Base-by-base conservation (phyloP, 2,113 vertebrate species). In the Aptenodytes patagonicus region DNA sequence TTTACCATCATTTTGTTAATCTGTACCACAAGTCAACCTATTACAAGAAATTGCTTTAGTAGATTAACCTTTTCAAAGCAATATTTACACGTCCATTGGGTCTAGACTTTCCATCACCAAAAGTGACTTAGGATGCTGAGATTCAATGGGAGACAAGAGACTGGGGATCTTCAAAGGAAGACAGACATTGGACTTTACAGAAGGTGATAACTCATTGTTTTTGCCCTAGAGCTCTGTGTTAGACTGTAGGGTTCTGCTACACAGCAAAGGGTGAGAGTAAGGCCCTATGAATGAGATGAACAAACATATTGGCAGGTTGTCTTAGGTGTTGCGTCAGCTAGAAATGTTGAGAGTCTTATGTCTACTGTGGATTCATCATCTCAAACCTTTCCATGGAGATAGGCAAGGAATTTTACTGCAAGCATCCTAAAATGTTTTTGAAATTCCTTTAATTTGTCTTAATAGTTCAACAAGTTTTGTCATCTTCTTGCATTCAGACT, bases 331-430 rank as follows among this genome's bases (percentile, higher is more conserved):
- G 18, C 2, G 1, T 65, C 21, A 36, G 11, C 21, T 36, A 70
- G 6, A 76, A 61, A 31, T n/a, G 0, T 38, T 2, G 1, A 17
- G 2, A 31, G 9, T 46, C 29, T 61, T 61, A 26, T 4, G 7
- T 25, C 21, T 71, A 2, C 28, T 51, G 4, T 38, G n/a, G 10
- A 34, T 52, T 61, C 36, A 34, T 10, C 24, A 38, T 14, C 11
- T 54, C 13, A 78, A 77, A 77, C 3, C 6, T 34, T 88, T 32
- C n/a, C 47, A 49, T 26, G 25, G 14, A 77, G n/a, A 46, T 3
- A 54, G 11, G 9, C 3, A 55, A 89, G 26, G 6, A 47, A 28
- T n/a, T 70, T 70, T 61, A 28, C 28, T 89, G 22, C 32, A 46
- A 13, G 10, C 8, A 3, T 46, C 9, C 38, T 52, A 60, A 91